Evolutionary conservation across 1,140 invertebrate species (phyloP).

Genomic region (Pogonomyrmex barbatus): DNA sequence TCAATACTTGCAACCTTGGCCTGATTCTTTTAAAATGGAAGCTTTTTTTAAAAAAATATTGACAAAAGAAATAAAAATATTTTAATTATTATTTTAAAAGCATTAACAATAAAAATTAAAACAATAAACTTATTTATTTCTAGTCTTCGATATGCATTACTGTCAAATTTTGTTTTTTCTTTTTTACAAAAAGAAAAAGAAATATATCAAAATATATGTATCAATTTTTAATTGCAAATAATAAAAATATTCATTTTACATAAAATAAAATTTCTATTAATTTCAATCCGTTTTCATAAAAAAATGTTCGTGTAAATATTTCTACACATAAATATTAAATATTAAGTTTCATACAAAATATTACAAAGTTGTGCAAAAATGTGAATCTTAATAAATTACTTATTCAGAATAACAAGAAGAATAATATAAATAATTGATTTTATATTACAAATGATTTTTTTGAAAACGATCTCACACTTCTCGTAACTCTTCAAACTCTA

Average conservation of each 20-base stretch:
- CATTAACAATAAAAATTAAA: not conserved
- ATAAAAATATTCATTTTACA: not conserved
- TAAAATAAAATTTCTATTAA: not conserved
- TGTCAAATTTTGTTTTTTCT: not conserved
- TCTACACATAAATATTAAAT: not conserved
- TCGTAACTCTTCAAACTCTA: conserved; percentile 1
- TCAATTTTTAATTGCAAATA: not conserved
- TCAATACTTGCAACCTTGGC: conserved; percentile 21
- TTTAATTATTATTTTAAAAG: not conserved
- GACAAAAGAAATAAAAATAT: not conserved
- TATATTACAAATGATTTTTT: not conserved
- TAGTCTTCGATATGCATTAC: not conserved
- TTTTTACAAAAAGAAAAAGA: not conserved
- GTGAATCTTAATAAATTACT: not conserved
- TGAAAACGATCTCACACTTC: not conserved
- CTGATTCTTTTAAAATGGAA: conserved; percentile 8
- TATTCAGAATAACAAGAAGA: not conserved
- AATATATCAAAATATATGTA: not conserved
- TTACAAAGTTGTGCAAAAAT: not conserved
- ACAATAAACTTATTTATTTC: not conserved
- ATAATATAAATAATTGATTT: too few relatives aligned
- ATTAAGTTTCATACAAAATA: not conserved
- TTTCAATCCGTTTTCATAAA: not conserved
- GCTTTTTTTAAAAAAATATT: conserved; percentile 1
- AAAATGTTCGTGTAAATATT: not conserved